Conservation (phyloP, 2,113 vertebrate species). For the Thalassoma bifasciatum region DNA sequence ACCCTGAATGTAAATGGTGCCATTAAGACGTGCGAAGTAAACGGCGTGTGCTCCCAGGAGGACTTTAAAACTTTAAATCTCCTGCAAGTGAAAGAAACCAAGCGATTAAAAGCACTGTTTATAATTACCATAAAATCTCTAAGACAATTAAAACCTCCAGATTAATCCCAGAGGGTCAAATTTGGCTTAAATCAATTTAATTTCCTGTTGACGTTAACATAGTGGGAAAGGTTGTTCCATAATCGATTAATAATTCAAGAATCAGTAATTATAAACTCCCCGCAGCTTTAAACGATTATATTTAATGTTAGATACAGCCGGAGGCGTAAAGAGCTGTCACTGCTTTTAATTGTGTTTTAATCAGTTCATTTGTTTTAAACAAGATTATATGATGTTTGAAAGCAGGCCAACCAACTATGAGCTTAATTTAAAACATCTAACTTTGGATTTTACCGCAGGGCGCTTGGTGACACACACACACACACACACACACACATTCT, state of each 20-base stretch:
- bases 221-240: not conserved
- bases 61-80: slow-evolving; percentile 4
- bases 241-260: slow-evolving; percentile 28
- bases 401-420: too few species aligned
- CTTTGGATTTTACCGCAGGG: too few species aligned
- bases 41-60: not conserved
- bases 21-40: not conserved
- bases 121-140: slow-evolving; percentile 21
- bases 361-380: slow-evolving; percentile 9
- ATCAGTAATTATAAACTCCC: slow-evolving; percentile 27
- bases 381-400: not conserved
- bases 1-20: not conserved
- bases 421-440: too few species aligned
- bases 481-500: too few species aligned
- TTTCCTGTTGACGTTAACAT: not conserved
- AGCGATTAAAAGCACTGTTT: slow-evolving; percentile 41
- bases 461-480: too few species aligned
- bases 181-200: slow-evolving; percentile 14
- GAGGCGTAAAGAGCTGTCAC: slow-evolving; percentile 22
- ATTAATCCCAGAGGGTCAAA: slow-evolving; percentile 40
- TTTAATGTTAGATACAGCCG: slow-evolving; percentile 34
- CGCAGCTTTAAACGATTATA: slow-evolving; percentile 9
- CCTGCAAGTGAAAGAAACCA: slow-evolving; percentile 6
- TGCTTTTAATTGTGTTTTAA: slow-evolving; percentile 25
- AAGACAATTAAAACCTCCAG: slow-evolving; percentile 44